These are phyloP conservation scores for Sialis fuliginosa DNA, from an alignment of 2,888 invertebrate genomes.

Conservation along the genomic window DNA sequence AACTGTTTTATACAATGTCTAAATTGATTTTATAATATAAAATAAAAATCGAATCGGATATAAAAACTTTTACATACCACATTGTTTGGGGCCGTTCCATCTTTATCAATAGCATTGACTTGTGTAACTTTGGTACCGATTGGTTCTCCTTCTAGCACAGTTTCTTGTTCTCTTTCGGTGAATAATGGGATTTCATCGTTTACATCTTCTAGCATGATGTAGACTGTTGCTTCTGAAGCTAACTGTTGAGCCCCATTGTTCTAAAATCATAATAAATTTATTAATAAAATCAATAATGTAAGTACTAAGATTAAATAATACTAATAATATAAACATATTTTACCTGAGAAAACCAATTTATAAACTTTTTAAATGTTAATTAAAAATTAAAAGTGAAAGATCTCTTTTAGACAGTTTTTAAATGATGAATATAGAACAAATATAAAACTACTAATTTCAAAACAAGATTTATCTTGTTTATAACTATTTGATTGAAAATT, in stretches of 20 bases:
- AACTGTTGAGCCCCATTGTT: constrained; percentile 92
- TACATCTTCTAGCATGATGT: constrained; percentile 85
- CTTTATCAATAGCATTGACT: constrained; percentile 91
- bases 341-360: too few species aligned
- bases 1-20: neutral
- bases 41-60: too few species aligned
- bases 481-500: too few species aligned
- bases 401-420: too few species aligned
- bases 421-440: too few species aligned
- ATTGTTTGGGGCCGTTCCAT: constrained; percentile 88
- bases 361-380: too few species aligned
- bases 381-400: too few species aligned
- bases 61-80: constrained; percentile 38
- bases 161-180: constrained; percentile 88
- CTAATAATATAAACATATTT: too few species aligned
- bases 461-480: too few species aligned
- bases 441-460: too few species aligned
- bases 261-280: constrained; percentile 27
- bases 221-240: constrained; percentile 85
- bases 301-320: too few species aligned
- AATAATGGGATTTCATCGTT: constrained; percentile 95
- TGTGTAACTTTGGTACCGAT: constrained; percentile 90
- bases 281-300: neutral
- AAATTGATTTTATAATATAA: neutral
- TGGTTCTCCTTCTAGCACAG: constrained; percentile 86